Conservation (phyloP, 2,113 vertebrate species). For the Brachyhypopomus occidentalis region DNA sequence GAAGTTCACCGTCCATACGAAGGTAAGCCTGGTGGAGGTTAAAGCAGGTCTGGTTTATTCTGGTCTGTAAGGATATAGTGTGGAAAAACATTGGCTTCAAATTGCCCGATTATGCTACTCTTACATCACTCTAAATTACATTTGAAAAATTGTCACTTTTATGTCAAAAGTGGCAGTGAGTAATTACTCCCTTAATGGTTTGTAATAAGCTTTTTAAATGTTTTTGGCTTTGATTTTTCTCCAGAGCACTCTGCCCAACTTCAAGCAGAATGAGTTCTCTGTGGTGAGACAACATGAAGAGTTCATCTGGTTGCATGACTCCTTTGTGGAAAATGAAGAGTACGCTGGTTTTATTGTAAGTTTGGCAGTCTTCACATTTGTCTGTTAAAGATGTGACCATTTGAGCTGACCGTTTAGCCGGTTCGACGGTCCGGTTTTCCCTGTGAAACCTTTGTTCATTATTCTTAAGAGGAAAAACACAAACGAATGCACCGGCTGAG, state of each 20-base stretch:
- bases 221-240: conserved; percentile 34
- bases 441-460: neutral
- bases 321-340: conserved; percentile 97
- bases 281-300: conserved; percentile 98
- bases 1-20: conserved; percentile 98
- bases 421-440: neutral
- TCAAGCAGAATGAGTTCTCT: conserved; percentile 98
- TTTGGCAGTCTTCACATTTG: conserved; percentile 39
- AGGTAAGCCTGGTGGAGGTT: conserved; percentile 73
- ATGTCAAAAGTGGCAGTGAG: neutral
- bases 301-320: conserved; percentile 99
- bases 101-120: neutral
- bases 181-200: neutral
- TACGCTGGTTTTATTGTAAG: conserved; percentile 98
- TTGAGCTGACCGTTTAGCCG: too few species aligned
- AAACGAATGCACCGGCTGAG: neutral
- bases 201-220: neutral
- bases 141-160: neutral
- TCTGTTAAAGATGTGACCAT: too few species aligned
- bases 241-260: conserved; percentile 96
- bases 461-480: neutral
- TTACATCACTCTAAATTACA: neutral
- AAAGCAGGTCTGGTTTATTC: conserved; percentile 2
- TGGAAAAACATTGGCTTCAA: neutral
- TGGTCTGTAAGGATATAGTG: neutral